Base-by-base conservation (phyloP, 2,888 invertebrate species). In the Drosophila buzzatii region DNA sequence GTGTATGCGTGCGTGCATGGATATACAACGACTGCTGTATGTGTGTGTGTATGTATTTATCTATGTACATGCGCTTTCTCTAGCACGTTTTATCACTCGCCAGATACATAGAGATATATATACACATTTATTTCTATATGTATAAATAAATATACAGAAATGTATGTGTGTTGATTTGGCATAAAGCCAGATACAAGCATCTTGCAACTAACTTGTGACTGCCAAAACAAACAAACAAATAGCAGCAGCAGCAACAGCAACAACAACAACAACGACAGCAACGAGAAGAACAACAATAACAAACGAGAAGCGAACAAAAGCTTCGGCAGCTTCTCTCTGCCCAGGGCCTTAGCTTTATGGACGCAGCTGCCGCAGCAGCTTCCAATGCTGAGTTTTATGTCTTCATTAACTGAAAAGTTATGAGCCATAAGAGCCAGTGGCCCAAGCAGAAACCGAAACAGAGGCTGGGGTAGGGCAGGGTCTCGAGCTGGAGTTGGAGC, bases 321-420 rank as follows among this genome's bases (percentile, higher is more conserved):
- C 63, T 68, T 61, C 55, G 55, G 59, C 76, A 64, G 63, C 62
- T 49, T 33, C 49, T 49, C 41, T 47, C 20, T 44, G 18, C 49
- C 39, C 47, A 37, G 59, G 39, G 49, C 59, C 27, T 10, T 10
- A n/a, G 67, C 69, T 76, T 71, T 70, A 59, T 74, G 58, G 64
- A 62, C 60, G 56, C 76, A 67, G 65, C 76, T 73, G 60, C 74
- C 51, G 68, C 69, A 74, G 68, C 68, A 79, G 70, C 79, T 73
- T 59, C 63, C 68, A 73, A 55, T 41, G 61, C 81, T 88, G 85
- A 76, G 78, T 86, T 91, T 90, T 91, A 90, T 91, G 90, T 91
- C 90, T 91, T 90, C 91, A 90, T 90, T 90, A 90, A 87, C 81
- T 81, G 78, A 89, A 88, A 89, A 91, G 91, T 90, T 91, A 91